These are phyloP conservation scores for Ceyx melanurus DNA, from an alignment of 2,113 vertebrate genomes.

Conservation along the genomic window DNA sequence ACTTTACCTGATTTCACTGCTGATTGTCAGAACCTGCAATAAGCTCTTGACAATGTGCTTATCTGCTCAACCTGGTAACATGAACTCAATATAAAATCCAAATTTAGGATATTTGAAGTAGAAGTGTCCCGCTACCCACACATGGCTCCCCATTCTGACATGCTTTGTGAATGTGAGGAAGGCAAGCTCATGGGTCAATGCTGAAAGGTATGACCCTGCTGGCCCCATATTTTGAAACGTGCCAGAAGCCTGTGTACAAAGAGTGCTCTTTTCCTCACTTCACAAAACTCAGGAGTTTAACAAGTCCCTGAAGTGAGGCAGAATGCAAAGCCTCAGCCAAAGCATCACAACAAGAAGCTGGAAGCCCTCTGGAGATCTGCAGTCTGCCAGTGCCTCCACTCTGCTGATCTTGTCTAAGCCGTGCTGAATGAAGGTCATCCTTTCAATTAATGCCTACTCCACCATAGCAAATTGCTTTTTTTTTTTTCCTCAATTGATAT, in stretches of 20 bases:
- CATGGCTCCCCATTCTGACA: not conserved
- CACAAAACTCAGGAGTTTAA: conserved; percentile 50
- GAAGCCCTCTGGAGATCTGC: conserved; percentile 40
- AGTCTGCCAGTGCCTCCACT: not conserved
- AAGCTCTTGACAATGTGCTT: not conserved
- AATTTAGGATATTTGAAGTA: conserved; percentile 51
- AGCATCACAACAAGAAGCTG: conserved; percentile 24
- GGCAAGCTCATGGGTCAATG: conserved; percentile 3
- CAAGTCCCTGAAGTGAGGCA: conserved; percentile 63
- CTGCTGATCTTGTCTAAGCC: conserved; percentile 47
- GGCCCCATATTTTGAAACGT: conserved; percentile 64
- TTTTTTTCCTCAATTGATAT: not conserved
- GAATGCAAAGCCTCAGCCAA: not conserved
- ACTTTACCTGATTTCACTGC: not conserved
- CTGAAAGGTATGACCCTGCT: conserved; percentile 49
- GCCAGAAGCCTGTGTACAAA: conserved; percentile 53
- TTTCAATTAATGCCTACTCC: conserved; percentile 42
- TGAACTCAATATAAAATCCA: not conserved
- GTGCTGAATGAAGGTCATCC: conserved; percentile 44
- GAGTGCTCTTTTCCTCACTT: conserved; percentile 24
- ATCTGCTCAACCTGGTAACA: not conserved
- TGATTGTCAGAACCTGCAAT: not conserved
- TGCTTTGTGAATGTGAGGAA: conserved; percentile 43
- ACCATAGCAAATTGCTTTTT: not conserved
- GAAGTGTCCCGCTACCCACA: not conserved